Percentiles rank a stretch among this genome's conserved stretches.
Evolutionary conservation across 2,888 invertebrate genomes (phyloP).

Genomic region (Netelia virgata): DNA sequence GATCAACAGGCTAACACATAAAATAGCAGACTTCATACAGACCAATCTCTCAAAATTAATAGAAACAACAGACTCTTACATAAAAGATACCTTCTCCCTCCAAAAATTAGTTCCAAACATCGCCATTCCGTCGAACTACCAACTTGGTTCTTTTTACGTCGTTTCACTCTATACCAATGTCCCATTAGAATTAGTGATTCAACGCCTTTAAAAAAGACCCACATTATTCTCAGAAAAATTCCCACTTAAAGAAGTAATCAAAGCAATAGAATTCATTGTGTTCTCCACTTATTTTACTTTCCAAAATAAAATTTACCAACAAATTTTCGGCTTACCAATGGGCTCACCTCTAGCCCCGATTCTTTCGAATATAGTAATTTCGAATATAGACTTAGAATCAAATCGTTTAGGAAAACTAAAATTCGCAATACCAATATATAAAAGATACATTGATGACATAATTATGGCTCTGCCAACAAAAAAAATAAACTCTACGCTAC

Average conservation of each 20-base stretch:
- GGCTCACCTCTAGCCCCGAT: slow-evolving; percentile 7
- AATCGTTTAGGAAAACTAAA: not conserved
- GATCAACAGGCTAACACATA: slow-evolving; percentile 6
- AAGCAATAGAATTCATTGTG: slow-evolving; percentile 29
- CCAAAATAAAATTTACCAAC: not conserved
- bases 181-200: slow-evolving; percentile 5
- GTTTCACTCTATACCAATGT: not conserved
- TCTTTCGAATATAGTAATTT: slow-evolving; percentile 9
- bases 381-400: not conserved
- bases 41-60: slow-evolving; percentile 8
- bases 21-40: slow-evolving; percentile 4
- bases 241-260: slow-evolving; percentile 15
- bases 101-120: not conserved
- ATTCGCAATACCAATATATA: slow-evolving; percentile 24
- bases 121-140: not conserved
- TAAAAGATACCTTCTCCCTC: slow-evolving; percentile 22
- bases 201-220: slow-evolving; percentile 27
- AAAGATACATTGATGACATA: slow-evolving; percentile 48
- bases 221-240: not conserved
- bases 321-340: slow-evolving; percentile 19
- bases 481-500: slow-evolving; percentile 20
- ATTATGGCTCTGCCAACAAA: slow-evolving; percentile 36
- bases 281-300: slow-evolving; percentile 23
- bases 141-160: slow-evolving; percentile 38
- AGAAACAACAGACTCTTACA: not conserved